Evolutionary conservation across 2,797 vertebrate species (phyloP).

Genomic region (Danio tinwini): DNA sequence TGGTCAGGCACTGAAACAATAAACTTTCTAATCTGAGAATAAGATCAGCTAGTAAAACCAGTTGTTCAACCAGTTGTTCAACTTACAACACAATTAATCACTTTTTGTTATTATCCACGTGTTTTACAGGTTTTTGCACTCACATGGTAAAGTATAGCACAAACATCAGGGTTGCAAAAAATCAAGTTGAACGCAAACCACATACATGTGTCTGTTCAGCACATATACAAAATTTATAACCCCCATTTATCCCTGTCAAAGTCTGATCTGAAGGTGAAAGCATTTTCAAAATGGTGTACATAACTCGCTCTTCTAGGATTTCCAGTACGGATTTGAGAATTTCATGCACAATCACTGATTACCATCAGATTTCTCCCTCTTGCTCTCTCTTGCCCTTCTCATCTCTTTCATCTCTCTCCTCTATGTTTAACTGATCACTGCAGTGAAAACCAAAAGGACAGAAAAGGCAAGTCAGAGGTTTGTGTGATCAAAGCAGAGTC

Average conservation of each 20-base stretch:
- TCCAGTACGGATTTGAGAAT: constrained; percentile 25
- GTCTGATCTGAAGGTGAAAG: neutral
- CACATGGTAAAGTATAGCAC: no score
- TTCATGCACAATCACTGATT: constrained; percentile 28
- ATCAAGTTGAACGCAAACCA: neutral
- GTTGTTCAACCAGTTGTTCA: no score
- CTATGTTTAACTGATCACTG: constrained; percentile 72
- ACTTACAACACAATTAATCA: no score
- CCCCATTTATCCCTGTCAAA: no score
- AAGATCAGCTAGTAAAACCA: no score
- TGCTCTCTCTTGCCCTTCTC: constrained; percentile 51
- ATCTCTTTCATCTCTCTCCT: constrained; percentile 67
- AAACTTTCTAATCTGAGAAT: no score
- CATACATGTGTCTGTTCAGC: neutral
- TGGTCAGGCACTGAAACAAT: no score
- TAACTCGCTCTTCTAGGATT: constrained; percentile 20
- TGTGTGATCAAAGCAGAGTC: constrained; percentile 63
- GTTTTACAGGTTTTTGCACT: no score
- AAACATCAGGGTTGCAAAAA: no score
- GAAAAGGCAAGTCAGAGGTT: constrained; percentile 17
- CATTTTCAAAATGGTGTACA: neutral
- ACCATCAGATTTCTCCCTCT: constrained; percentile 41
- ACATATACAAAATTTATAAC: neutral
- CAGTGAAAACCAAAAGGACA: constrained; percentile 64
- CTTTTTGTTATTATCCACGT: no score